Evolutionary conservation across 2,797 vertebrate genomes (phyloP).

Genomic region (Cheirogaleus major): DNA sequence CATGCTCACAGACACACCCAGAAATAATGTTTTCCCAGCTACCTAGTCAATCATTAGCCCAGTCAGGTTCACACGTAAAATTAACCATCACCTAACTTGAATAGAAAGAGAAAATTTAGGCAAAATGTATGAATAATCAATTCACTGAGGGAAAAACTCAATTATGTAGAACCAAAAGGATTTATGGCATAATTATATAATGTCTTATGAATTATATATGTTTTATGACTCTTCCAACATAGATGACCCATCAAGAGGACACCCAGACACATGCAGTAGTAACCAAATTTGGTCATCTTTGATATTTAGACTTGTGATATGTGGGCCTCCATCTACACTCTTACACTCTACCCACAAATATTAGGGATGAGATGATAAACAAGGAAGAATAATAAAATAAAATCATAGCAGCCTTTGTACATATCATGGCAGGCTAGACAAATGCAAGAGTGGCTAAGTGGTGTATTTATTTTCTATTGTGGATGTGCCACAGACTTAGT

Average conservation of each 20-base stretch:
- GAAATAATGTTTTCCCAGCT: background rate
- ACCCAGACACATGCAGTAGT: background rate
- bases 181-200: background rate
- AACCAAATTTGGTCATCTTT: background rate
- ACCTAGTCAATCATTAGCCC: background rate
- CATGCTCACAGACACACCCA: background rate
- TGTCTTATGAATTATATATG: background rate
- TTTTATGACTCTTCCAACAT: background rate
- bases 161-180: background rate
- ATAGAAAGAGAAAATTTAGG: background rate
- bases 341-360: background rate
- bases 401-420: background rate
- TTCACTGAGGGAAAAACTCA: background rate
- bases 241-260: background rate
- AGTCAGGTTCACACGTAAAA: background rate
- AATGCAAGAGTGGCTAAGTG: background rate
- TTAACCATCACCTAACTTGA: background rate
- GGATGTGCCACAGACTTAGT: background rate
- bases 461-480: background rate
- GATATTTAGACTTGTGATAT: background rate
- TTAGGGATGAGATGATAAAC: background rate
- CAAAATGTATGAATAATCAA: background rate
- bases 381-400: background rate
- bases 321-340: background rate
- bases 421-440: background rate